Percentiles rank a stretch among this genome's conserved stretches.
Conservation (phyloP, 1,140 invertebrate genomes). For the Zaprionus camerounensis region DNA sequence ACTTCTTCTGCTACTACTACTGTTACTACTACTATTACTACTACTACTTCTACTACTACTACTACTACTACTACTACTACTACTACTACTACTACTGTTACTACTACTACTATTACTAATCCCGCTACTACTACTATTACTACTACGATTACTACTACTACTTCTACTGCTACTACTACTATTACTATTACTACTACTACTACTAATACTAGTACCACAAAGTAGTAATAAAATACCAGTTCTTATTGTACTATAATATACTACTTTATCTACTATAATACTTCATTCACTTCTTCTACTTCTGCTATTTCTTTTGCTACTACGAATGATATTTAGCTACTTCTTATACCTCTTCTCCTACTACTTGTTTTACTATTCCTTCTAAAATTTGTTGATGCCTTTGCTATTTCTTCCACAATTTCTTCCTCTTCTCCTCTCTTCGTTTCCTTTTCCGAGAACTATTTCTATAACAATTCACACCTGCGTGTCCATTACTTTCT, state of each 20-base stretch:
- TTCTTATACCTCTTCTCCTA: neutral
- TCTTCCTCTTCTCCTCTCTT: neutral
- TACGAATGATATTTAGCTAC: neutral
- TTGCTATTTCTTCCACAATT: neutral
- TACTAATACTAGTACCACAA: too few relatives aligned
- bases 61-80: too few relatives aligned
- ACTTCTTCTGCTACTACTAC: too few relatives aligned
- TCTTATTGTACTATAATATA: neutral
- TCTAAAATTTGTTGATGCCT: neutral
- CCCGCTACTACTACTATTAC: too few relatives aligned
- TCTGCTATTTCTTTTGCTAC: neutral
- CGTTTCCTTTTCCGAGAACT: too few relatives aligned
- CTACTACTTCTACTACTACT: too few relatives aligned
- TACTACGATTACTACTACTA: too few relatives aligned
- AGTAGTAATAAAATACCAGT: too few relatives aligned
- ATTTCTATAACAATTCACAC: neutral
- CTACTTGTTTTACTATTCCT: neutral
- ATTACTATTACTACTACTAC: too few relatives aligned
- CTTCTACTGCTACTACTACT: too few relatives aligned
- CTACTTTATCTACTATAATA: too few relatives aligned
- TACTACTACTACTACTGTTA: neutral
- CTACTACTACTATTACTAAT: too few relatives aligned
- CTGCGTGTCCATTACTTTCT: neutral
- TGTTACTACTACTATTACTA: neutral
- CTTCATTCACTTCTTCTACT: neutral